Conservation (phyloP, 2,113 vertebrate species). For the Forbesichthys agassizii region DNA sequence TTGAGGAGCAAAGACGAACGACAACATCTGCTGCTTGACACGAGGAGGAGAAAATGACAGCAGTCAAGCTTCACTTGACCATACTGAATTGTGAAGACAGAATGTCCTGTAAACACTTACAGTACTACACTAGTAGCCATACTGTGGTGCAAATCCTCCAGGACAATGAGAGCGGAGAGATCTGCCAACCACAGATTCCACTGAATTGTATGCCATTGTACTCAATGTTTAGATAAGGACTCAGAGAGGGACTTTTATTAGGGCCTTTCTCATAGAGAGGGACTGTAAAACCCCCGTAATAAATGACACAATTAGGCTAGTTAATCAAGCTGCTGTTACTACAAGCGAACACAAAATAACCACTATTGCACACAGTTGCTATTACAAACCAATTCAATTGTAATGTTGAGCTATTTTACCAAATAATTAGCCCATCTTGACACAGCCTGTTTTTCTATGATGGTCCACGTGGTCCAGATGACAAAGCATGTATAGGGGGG, state of each 20-base stretch:
- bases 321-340: slow-evolving; percentile 41
- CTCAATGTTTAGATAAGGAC: slow-evolving; percentile 26
- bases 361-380: slow-evolving; percentile 18
- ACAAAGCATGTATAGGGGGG: neutral
- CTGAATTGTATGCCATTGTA: slow-evolving; percentile 1
- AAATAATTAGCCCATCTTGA: neutral
- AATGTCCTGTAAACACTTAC: slow-evolving; percentile 32
- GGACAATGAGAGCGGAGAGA: slow-evolving; percentile 3
- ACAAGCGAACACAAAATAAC: slow-evolving; percentile 43
- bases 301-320: slow-evolving; percentile 33
- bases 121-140: slow-evolving; percentile 9
- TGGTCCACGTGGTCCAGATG: neutral
- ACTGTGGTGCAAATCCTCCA: slow-evolving; percentile 19
- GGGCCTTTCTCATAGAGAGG: slow-evolving; percentile 52
- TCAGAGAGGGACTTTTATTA: slow-evolving; percentile 40
- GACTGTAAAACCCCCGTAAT: slow-evolving; percentile 32
- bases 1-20: slow-evolving; percentile 11
- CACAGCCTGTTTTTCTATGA: neutral
- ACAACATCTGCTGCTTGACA: slow-evolving; percentile 14
- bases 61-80: slow-evolving; percentile 50
- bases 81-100: slow-evolving; percentile 14
- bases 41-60: slow-evolving; percentile 23
- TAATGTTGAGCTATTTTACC: slow-evolving; percentile 36
- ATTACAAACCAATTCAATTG: slow-evolving; percentile 50
- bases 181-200: slow-evolving; percentile 29